phyloP scores from a whole-genome alignment of 2,797 vertebrate genomes.

The Pelobates cultripes region DNA sequence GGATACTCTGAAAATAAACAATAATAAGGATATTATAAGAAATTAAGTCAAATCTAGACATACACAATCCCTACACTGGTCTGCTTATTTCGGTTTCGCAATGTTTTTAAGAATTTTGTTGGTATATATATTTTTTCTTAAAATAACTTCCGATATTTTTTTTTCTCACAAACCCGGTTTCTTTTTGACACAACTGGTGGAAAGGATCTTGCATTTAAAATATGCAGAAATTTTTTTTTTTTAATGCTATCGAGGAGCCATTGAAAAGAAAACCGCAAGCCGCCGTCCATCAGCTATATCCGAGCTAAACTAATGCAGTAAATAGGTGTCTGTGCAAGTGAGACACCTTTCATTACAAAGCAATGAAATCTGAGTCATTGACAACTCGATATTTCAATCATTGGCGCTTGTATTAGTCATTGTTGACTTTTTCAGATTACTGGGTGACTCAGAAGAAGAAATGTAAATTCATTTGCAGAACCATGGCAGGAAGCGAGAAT shows the following conservation, averaged over 20 bases:
- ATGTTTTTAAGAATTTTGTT: slow-evolving; percentile 74
- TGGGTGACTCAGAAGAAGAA: slow-evolving; percentile 84
- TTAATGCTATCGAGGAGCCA: slow-evolving; percentile 22
- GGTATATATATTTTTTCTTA: slow-evolving; percentile 36
- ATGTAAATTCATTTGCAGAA: slow-evolving; percentile 73
- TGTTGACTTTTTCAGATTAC: slow-evolving; percentile 74
- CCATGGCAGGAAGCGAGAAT: slow-evolving; percentile 69
- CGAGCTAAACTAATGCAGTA: background rate
- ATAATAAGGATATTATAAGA: slow-evolving; percentile 74
- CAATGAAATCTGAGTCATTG: slow-evolving; percentile 66
- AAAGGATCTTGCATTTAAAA: slow-evolving; percentile 19
- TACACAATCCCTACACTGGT: slow-evolving; percentile 61
- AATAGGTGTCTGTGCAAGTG: slow-evolving; percentile 7
- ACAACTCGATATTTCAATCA: slow-evolving; percentile 72
- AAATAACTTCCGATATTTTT: slow-evolving; percentile 60
- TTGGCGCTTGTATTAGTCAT: slow-evolving; percentile 84
- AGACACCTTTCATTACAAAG: slow-evolving; percentile 39
- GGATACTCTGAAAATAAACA: slow-evolving; percentile 59
- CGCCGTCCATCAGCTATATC: background rate
- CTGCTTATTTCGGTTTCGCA: slow-evolving; percentile 78
- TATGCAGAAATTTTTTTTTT: background rate
- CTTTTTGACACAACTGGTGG: slow-evolving; percentile 62
- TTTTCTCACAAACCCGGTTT: slow-evolving; percentile 61
- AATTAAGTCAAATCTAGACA: slow-evolving; percentile 75
- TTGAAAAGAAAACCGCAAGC: slow-evolving; percentile 42